A percentile compares a stretch with the other conserved stretches of the same genome.
Conservation (phyloP, 2,888 invertebrate species). For the Chloroclystis v-ata region DNA sequence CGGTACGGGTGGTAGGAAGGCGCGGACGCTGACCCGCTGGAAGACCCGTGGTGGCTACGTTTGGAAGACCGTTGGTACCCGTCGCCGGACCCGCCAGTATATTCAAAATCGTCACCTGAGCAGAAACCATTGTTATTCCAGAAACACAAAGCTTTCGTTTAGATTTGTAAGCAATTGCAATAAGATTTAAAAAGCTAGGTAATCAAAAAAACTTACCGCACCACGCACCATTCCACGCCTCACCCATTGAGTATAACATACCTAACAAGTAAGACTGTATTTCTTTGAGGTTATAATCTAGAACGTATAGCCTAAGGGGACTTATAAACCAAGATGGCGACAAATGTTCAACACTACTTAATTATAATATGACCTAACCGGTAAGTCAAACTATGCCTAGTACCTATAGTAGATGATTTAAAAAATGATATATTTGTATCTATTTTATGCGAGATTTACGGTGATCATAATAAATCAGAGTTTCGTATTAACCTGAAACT, state of each 20-base stretch:
- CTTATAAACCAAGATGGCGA: background rate
- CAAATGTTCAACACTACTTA: background rate
- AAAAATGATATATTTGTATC: too few species aligned
- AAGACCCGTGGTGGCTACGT: slow-evolving; percentile 62
- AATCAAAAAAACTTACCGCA: slow-evolving; percentile 65
- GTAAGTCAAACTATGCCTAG: background rate
- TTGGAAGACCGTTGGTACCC: slow-evolving; percentile 69
- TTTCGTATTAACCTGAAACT: slow-evolving; percentile 55
- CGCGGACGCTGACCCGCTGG: slow-evolving; percentile 58
- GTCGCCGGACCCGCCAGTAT: slow-evolving; percentile 71
- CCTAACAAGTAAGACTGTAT: slow-evolving; percentile 3
- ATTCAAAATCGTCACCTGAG: slow-evolving; percentile 72
- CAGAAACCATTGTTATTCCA: slow-evolving; percentile 22
- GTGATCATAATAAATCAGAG: background rate
- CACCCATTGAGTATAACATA: slow-evolving; percentile 29
- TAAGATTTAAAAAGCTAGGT: slow-evolving; percentile 23
- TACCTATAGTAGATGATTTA: too few species aligned
- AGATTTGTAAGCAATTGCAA: slow-evolving; percentile 30
- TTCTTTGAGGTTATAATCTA: background rate
- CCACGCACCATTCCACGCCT: slow-evolving; percentile 59
- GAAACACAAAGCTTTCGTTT: slow-evolving; percentile 8
- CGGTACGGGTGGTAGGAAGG: slow-evolving; percentile 73
- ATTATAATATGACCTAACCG: background rate
- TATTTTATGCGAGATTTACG: background rate
- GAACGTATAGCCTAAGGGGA: background rate